A percentile compares a stretch with the other conserved stretches of the same genome.
Conservation (phyloP, 1,140 invertebrate species). For the Drosophila asahinai region DNA sequence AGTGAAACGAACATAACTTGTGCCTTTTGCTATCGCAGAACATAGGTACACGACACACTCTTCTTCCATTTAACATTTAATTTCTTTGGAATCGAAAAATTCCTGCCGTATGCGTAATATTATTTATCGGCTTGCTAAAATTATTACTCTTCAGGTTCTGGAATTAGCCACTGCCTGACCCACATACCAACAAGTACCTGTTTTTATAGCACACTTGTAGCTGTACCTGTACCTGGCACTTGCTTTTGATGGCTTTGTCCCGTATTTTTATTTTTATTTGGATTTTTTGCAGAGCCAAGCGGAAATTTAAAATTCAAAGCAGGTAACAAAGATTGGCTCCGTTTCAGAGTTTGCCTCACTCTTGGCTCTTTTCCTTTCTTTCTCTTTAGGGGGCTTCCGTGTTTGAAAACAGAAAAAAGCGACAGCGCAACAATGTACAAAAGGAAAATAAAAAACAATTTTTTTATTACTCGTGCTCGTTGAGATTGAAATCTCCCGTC, state of each 20-base stretch:
- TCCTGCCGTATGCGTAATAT: conserved; percentile 38
- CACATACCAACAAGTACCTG: conserved; percentile 36
- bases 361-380: conserved; percentile 10
- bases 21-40: conserved; percentile 20
- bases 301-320: conserved; percentile 66
- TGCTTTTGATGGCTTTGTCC: conserved; percentile 30
- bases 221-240: conserved; percentile 38
- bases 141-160: conserved; percentile 14
- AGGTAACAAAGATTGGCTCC: conserved; percentile 51
- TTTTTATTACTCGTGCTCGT: conserved; percentile 39
- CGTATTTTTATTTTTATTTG: conserved; percentile 11
- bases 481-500: conserved; percentile 39
- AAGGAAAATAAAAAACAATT: conserved; percentile 27
- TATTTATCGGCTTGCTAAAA: conserved; percentile 10
- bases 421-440: conserved; percentile 16
- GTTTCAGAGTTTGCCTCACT: conserved; percentile 8
- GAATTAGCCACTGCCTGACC: conserved; percentile 31
- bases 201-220: conserved; percentile 15
- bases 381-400: conserved; percentile 54
- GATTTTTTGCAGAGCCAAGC: conserved; percentile 13
- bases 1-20: conserved; percentile 43
- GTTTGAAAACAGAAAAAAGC: conserved; percentile 39
- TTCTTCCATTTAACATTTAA: conserved; percentile 28
- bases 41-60: conserved; percentile 10
- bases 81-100: conserved; percentile 44